Base-by-base conservation (phyloP, 2,113 vertebrate species). In the Mastomys coucha region DNA sequence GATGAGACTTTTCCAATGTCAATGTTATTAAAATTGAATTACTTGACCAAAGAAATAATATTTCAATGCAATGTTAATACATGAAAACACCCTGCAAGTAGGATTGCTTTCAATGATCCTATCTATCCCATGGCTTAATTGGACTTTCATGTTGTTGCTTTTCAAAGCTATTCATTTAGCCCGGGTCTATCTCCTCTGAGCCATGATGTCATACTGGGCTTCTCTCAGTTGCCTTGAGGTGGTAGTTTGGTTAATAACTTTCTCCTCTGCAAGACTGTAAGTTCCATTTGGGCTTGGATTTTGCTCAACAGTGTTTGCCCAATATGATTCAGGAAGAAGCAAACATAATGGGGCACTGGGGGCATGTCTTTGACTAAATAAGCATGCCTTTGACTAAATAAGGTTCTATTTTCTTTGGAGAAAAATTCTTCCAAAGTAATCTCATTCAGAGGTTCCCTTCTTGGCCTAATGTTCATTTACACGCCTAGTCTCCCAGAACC, bases 41-140 rank as follows among this genome's bases (percentile, higher is more conserved):
- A 78, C 86, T 92, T 58, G 49, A 73, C 45, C 77, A 75, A 88
- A 92, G 51, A 80, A 93, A 72, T 82, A 31, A 51, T 73, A 65
- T 28, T 63, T 94, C 45, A 75, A 36, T 78, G 86, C 42, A 92
- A 96, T 42, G 28, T 60, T 70, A 67, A 78, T 93, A 49, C 22
- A 72, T 78, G 93, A 80, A 80, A 93, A 49, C 9, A 63, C 73
- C 72, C 28, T 88, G 7, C n/a, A 65, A 2, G 33, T 58, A 65
- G 24, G 22, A 7, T 78, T 90, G 0, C 28, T 49, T 13, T 90
- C 20, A 26, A 2, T 36, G 12, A 28, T 88, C 12, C 56, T 53
- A 42, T 70, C 70, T 89, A n/a, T 24, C 72, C 69, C 3, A 7
- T 45, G 11, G 0, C 20, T 96, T 96, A 31, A 58, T 81, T 49